phyloP scores from a whole-genome alignment of 2,797 vertebrate species.

The Gadopsis bispinosus region DNA sequence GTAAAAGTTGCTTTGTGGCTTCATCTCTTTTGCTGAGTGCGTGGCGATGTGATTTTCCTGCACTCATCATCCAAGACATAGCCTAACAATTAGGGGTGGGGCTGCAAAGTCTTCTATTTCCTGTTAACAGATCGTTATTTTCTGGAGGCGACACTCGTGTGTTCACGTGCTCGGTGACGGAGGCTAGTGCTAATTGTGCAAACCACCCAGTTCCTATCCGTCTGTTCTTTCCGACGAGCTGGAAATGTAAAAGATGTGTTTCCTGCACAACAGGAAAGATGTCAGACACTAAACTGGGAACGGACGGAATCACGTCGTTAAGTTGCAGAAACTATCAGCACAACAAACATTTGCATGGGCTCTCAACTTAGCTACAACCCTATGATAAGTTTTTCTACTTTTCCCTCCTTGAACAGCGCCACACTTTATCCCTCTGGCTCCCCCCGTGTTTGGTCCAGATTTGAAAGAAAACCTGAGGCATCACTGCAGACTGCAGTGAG shows the following conservation, averaged over 20 bases:
- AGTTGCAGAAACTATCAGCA: background rate
- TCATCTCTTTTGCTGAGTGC: background rate
- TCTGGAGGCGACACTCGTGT: background rate
- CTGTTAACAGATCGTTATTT: background rate
- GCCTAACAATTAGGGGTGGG: too few relatives aligned
- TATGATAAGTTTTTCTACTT: background rate
- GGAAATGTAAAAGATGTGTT: background rate
- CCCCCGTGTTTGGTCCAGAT: background rate
- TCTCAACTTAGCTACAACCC: background rate
- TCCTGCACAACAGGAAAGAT: background rate
- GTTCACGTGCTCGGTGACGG: background rate
- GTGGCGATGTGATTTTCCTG: background rate
- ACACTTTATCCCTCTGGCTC: slow-evolving; percentile 1
- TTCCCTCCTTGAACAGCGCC: background rate
- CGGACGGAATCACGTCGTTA: background rate
- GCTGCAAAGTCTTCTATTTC: background rate
- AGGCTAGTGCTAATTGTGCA: background rate
- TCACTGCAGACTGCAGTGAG: slow-evolving; percentile 14
- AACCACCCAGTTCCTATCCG: background rate
- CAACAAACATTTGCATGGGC: background rate
- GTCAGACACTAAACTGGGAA: background rate
- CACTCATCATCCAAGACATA: too few relatives aligned
- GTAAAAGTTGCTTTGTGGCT: background rate
- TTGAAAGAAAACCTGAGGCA: background rate
- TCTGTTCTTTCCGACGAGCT: background rate